These are phyloP conservation scores for Drosophila cyrtoloma DNA, from an alignment of 2,888 invertebrate species.

Conservation along the genomic window DNA sequence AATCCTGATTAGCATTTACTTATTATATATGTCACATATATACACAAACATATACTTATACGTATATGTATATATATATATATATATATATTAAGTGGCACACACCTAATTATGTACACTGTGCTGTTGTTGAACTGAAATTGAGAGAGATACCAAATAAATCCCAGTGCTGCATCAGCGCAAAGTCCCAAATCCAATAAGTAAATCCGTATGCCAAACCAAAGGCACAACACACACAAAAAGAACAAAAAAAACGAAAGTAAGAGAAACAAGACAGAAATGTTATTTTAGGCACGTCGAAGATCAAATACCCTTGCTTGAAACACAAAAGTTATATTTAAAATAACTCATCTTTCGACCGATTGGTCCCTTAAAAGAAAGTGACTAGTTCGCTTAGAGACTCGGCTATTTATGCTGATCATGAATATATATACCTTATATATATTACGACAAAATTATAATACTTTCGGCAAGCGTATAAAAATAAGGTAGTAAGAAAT, in stretches of 20 bases:
- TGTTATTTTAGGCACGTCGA: neutral
- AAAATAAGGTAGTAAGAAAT: too few relatives aligned
- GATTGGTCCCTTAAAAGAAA: neutral
- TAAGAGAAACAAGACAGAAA: slow-evolving; percentile 5
- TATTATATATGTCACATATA: slow-evolving; percentile 12
- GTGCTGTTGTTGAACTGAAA: slow-evolving; percentile 24
- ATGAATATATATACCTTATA: neutral
- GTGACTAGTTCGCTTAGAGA: neutral
- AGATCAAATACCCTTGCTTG: neutral
- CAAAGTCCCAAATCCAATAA: slow-evolving; percentile 80
- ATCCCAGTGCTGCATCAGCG: slow-evolving; percentile 76
- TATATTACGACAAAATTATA: neutral
- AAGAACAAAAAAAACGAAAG: slow-evolving; percentile 12
- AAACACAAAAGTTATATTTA: neutral
- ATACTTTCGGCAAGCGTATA: neutral
- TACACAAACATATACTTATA: slow-evolving; percentile 13
- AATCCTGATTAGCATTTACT: slow-evolving; percentile 20
- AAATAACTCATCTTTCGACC: neutral
- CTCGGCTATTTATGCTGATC: neutral
- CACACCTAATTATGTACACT: slow-evolving; percentile 70
- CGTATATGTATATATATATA: slow-evolving; percentile 23
- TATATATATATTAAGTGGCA: slow-evolving; percentile 47
- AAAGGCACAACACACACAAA: slow-evolving; percentile 9
- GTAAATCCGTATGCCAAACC: slow-evolving; percentile 60
- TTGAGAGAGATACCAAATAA: slow-evolving; percentile 48